Percentiles rank a stretch among this genome's conserved stretches.
phyloP scores from a whole-genome alignment of 1,140 invertebrate genomes.

The Pseudobourletiella spinata region DNA sequence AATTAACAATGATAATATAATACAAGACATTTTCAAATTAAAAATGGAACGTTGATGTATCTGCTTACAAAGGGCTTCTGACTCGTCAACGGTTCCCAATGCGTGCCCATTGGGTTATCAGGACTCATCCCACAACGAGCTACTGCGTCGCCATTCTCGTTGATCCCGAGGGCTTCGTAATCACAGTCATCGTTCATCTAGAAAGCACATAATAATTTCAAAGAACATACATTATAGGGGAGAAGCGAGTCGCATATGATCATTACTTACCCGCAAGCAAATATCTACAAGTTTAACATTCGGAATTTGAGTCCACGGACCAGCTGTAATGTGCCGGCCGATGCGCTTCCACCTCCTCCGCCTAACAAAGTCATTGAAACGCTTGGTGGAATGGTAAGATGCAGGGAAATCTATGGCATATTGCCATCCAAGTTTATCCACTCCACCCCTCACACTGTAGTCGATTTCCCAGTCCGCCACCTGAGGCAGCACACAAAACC shows the following conservation, averaged over 20 bases:
- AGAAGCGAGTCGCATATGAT: background rate
- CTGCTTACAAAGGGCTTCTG: constrained; percentile 61
- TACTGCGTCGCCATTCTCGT: constrained; percentile 69
- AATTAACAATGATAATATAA: constrained; percentile 5
- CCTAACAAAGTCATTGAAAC: constrained; percentile 79
- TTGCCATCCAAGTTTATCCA: constrained; percentile 78
- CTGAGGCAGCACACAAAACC: constrained; percentile 45
- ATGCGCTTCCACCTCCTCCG: constrained; percentile 73
- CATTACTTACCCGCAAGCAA: constrained; percentile 56
- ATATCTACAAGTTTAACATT: constrained; percentile 73
- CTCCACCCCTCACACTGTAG: constrained; percentile 76
- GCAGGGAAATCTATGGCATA: constrained; percentile 85
- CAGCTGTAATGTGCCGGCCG: constrained; percentile 67
- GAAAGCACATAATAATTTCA: constrained; percentile 27
- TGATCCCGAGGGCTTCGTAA: constrained; percentile 67
- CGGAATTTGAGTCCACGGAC: constrained; percentile 77
- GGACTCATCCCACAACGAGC: constrained; percentile 62
- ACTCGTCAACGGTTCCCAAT: constrained; percentile 69
- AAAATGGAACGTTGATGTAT: background rate
- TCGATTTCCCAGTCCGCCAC: constrained; percentile 82
- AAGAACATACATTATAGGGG: constrained; percentile 29
- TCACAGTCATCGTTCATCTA: constrained; percentile 42
- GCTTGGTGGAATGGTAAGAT: constrained; percentile 70
- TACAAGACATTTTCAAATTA: constrained; percentile 5
- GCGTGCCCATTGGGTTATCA: constrained; percentile 53